Percentiles rank a stretch among this genome's conserved stretches.
These are phyloP conservation scores for Pyrocoelia pectoralis DNA, from an alignment of 2,888 invertebrate species.

Conservation along the genomic window DNA sequence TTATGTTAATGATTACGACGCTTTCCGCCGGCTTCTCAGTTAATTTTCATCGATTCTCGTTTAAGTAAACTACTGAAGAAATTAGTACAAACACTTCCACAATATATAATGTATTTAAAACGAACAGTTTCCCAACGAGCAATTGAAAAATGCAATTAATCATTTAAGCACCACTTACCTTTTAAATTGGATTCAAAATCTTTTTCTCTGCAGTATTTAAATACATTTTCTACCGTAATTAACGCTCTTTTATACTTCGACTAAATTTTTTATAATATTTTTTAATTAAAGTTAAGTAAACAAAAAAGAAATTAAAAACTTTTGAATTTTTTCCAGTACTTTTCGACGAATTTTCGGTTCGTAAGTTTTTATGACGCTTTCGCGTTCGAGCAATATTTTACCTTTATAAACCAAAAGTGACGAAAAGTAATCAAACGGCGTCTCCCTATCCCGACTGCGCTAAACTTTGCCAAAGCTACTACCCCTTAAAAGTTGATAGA, in stretches of 20 bases:
- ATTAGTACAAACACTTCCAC: not conserved
- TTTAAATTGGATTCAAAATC: not conserved
- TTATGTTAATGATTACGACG: not conserved
- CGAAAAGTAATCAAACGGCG: constrained; percentile 29
- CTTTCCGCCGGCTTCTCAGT: not conserved
- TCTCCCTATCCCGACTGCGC: constrained; percentile 19
- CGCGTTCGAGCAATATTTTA: constrained; percentile 15
- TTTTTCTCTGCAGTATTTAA: not conserved
- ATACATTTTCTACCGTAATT: too few species aligned
- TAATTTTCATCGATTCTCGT: constrained; percentile 1
- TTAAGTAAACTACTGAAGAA: not conserved
- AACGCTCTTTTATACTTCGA: not conserved
- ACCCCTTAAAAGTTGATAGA: constrained; percentile 24
- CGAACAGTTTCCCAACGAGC: too few species aligned
- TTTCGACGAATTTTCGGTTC: constrained; percentile 3
- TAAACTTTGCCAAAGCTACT: constrained; percentile 19
- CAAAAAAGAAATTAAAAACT: constrained; percentile 9
- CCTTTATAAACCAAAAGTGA: constrained; percentile 31
- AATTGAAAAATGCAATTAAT: too few species aligned
- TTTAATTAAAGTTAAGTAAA: not conserved
- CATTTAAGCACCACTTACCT: too few species aligned
- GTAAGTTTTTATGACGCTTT: constrained; percentile 19
- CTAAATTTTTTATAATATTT: not conserved
- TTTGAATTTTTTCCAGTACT: not conserved
- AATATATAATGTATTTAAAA: not conserved